phyloP scores from a whole-genome alignment of 2,113 vertebrate genomes.

The Gracilinanus agilis region DNA sequence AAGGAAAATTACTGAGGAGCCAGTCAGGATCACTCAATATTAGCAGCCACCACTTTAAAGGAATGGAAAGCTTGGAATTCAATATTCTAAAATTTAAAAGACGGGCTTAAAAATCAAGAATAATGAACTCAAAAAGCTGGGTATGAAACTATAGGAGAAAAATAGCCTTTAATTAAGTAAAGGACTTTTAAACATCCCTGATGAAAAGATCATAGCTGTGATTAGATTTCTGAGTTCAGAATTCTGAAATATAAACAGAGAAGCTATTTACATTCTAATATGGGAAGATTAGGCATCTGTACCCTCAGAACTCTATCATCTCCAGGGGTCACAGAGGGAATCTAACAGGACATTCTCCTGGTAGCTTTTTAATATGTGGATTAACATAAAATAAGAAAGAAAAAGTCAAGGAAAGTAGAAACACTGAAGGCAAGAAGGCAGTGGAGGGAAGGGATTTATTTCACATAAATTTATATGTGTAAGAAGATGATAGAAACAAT shows the following conservation, averaged over 20 bases:
- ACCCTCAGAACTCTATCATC: not conserved
- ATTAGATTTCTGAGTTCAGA: not conserved
- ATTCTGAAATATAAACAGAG: not conserved
- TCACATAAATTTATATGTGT: not conserved
- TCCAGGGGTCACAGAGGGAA: not conserved
- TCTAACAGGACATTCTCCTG: not conserved
- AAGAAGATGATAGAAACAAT: not conserved
- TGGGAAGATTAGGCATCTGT: not conserved
- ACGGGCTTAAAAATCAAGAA: not conserved
- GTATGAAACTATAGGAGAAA: not conserved
- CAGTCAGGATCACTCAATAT: not conserved
- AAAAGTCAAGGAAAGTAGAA: not conserved
- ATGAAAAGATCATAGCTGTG: not conserved
- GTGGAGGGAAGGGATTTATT: not conserved
- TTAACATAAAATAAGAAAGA: not conserved
- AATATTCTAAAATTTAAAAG: not conserved
- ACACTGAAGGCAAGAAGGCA: not conserved
- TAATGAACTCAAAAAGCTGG: not conserved
- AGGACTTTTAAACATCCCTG: not conserved
- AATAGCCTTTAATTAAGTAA: not conserved
- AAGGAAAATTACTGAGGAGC: not conserved
- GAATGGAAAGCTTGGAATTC: not conserved
- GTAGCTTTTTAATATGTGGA: not conserved
- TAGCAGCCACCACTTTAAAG: not conserved
- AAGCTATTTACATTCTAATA: not conserved